Base-by-base conservation (phyloP, 2,888 invertebrate species). In the Acleris holmiana region DNA sequence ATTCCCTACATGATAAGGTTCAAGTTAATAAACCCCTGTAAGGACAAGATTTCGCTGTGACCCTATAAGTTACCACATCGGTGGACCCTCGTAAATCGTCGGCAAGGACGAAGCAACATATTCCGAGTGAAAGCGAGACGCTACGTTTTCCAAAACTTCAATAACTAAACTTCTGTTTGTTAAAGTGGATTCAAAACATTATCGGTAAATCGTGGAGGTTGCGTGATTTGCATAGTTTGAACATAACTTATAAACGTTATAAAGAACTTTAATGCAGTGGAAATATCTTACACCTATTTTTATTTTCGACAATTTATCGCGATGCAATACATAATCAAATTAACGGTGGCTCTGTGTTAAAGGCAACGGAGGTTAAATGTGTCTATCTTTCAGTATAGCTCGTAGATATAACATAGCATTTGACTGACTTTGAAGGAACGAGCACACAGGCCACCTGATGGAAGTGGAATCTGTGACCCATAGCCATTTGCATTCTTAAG, bases 21-120 rank as follows among this genome's bases (percentile, higher is more conserved):
- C 44, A 65, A 50, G 48, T 50, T 65, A 49, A 0, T 17, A 35
- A 53, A n/a, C 18, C 17, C 10, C 17, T 49, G 29, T 50, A 55
- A 59, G 46, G 65, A 59, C 64, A 54, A 64, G 40, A 64, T 59
- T 65, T 55, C 50, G 49, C 54, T 18, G 60, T 65, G 64, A 67
- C 67, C 67, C 67, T 64, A 67, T 67, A 67, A 59, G 64, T 67
- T 64, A 64, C 67, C 59, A 63, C 64, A 64, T 63, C 60, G 64
- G 62, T 56, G 71, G 66, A 77, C 80, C 78, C 75, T 78, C 79
- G 76, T 80, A 79, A 79, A 79, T 80, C 72, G 73, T 68, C 61
- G 55, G 67, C 71, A 73, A 79, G 77, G 80, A 74, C 78, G 75
- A 75, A 82, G 78, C 76, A 77, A 75, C 76, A 77, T 72, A 74